Evolutionary conservation across 1,140 invertebrate genomes (phyloP), one percentile per base, ranked within the genome.

Genomic region (Hirudo medicinalis): DNA sequence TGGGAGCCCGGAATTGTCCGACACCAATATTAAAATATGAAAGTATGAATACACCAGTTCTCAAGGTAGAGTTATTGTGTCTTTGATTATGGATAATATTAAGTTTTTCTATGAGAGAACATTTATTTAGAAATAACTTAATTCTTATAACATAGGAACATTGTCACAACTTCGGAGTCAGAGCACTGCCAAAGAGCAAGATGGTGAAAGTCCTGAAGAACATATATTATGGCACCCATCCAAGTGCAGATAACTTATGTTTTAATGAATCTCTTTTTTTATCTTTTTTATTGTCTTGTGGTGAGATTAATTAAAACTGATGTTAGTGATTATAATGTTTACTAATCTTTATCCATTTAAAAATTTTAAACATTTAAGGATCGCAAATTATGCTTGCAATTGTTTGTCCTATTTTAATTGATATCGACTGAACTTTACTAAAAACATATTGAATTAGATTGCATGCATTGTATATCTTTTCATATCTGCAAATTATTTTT

Each of bases 11-110:
- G 19, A 13, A 63, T 1, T 32, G 29, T 25, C 29, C 17, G 8
- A 63, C 57, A 9, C 57, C 57, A 22, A 63, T 63, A 15, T 63
- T 63, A 15, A 63, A 63, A 32, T 63, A 63, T 22, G 57, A 63
- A 25, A 32, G 17, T 13, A 63, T 63, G 57, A 63, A 25, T 22
- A 63, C 57, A 2, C 57, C 57, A 2, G 1, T 63, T n/a, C 29
- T 63, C 22, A 63, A 32, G 57, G 57, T 63, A 25, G 11, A 11
- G 0, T 11, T 8, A 22, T 63, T 32, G 2, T 57, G 9, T 57
- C 2, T 15, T 63, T 11, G 20, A 13, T 11, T 13, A 32, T 20
- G 20, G 17, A 15, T 22, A 63, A 13, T 22, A 63, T 63, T 22
- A 32, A 25, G 2, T 22, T 25, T 63, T 22, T 15, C 9, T 13